phyloP scores from a whole-genome alignment of 2,113 vertebrate species.

The Gymnogyps californianus region DNA sequence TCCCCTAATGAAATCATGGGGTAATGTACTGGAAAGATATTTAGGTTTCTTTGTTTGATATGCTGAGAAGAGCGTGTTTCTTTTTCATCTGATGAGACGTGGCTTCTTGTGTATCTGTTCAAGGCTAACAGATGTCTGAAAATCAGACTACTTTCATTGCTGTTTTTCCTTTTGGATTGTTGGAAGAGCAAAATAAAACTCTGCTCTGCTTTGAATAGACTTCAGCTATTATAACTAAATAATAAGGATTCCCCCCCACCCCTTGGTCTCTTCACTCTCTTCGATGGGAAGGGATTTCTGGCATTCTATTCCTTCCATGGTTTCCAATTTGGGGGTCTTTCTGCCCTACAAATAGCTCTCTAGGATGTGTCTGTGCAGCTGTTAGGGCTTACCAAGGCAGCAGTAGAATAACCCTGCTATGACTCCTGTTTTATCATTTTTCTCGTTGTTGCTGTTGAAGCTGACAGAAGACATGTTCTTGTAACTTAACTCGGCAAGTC shows the following conservation, averaged over 20 bases:
- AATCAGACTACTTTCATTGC: background rate
- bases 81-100: background rate
- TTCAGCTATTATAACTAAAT: background rate
- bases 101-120: background rate
- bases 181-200: background rate
- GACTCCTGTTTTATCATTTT: background rate
- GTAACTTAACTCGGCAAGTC: background rate
- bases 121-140: slow-evolving; percentile 11
- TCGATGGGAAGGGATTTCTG: background rate
- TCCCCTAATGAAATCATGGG: background rate
- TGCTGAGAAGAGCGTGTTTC: background rate
- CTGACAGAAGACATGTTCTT: background rate
- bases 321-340: background rate
- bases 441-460: background rate
- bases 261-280: background rate
- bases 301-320: background rate
- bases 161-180: background rate
- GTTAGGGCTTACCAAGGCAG: slow-evolving; percentile 2
- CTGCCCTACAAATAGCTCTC: background rate
- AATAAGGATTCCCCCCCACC: background rate
- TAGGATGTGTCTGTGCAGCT: slow-evolving; percentile 1
- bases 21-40: background rate
- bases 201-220: background rate
- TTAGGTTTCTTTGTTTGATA: background rate
- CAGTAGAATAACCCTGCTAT: background rate